Evolutionary conservation across 92 coral and sea anemone genomes (phyloP).

Genomic region (Parazoanthus darwini): DNA sequence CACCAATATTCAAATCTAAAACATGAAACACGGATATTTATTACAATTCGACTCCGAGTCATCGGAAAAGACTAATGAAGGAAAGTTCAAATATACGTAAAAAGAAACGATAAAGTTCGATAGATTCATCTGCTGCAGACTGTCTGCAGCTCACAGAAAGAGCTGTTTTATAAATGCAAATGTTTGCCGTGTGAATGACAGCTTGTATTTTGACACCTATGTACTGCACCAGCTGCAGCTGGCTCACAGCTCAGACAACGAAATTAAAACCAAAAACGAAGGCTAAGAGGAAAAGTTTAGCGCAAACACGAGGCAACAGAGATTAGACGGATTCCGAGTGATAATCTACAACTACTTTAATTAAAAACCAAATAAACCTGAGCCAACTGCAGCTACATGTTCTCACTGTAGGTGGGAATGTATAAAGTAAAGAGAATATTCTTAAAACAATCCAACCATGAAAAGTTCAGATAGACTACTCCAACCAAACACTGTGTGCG

Average conservation of each 20-base stretch:
- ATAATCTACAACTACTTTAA: not conserved
- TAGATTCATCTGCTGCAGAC: no score
- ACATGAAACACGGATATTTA: not conserved
- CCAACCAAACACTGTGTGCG: not conserved
- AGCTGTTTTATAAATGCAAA: slow-evolving; percentile 17
- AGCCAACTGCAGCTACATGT: not conserved
- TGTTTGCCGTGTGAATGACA: slow-evolving; percentile 19
- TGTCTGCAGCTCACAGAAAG: not conserved
- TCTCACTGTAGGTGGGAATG: not conserved
- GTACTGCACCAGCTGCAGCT: not conserved
- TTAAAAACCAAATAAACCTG: not conserved
- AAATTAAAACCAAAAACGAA: not conserved
- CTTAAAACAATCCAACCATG: not conserved
- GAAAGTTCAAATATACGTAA: not conserved
- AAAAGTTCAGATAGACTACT: not conserved
- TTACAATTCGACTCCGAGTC: not conserved
- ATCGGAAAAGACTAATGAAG: not conserved
- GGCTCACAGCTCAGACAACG: not conserved
- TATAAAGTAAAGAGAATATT: not conserved
- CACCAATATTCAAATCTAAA: not conserved
- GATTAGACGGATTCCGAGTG: not conserved
- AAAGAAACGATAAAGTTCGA: not conserved
- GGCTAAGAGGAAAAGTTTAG: not conserved
- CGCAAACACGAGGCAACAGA: not conserved
- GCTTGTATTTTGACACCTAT: not conserved